A percentile compares a stretch with the other conserved stretches of the same genome.
Conservation (phyloP, 2,113 vertebrate genomes). For the Scomber japonicus region DNA sequence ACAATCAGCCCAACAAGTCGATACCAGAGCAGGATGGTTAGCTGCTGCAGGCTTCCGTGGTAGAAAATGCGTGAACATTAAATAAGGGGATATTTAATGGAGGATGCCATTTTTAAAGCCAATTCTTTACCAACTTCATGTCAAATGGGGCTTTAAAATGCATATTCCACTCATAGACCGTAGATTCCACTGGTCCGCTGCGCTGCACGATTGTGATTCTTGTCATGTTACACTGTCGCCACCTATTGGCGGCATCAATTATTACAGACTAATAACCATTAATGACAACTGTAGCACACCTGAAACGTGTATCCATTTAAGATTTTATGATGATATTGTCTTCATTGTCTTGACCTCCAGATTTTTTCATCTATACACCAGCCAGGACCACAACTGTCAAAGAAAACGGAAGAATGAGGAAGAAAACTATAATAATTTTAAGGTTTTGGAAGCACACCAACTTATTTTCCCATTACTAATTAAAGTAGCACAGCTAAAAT, state of each 20-base stretch:
- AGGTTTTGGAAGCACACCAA: background rate
- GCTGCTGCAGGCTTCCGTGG: background rate
- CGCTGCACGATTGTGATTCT: background rate
- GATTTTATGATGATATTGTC: background rate
- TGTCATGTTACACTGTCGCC: conserved; percentile 17
- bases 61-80: background rate
- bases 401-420: background rate
- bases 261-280: background rate
- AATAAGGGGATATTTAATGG: background rate
- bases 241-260: conserved; percentile 30
- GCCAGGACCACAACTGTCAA: background rate
- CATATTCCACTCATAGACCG: background rate
- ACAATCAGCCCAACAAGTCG: conserved; percentile 55
- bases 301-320: background rate
- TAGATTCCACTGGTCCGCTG: no score
- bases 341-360: background rate
- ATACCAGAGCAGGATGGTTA: conserved; percentile 36
- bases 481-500: background rate
- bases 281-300: background rate
- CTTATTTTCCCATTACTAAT: background rate
- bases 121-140: background rate
- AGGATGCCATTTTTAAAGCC: background rate
- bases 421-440: background rate
- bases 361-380: background rate
- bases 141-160: background rate